A percentile compares a stretch with the other conserved stretches of the same genome.
These are phyloP conservation scores for Anolis sagrei DNA, from an alignment of 2,113 vertebrate species.

Conservation along the genomic window DNA sequence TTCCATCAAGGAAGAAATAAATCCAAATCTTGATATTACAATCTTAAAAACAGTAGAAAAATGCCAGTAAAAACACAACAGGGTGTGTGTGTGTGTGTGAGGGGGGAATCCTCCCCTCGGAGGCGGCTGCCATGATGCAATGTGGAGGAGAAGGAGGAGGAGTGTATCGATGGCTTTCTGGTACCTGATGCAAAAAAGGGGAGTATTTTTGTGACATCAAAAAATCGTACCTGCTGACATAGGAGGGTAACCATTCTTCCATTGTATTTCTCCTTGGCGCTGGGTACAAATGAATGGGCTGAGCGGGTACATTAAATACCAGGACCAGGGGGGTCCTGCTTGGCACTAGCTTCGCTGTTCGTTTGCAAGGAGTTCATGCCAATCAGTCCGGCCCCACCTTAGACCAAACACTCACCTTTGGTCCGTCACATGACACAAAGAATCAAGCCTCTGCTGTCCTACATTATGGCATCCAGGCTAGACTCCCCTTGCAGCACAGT, in stretches of 20 bases:
- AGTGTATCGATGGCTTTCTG: slow-evolving; percentile 35
- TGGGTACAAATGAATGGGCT: too few species aligned
- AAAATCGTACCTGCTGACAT: slow-evolving; percentile 78
- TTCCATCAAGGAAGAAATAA: slow-evolving; percentile 79
- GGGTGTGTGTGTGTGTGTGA: slow-evolving; percentile 17
- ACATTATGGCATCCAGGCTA: too few species aligned
- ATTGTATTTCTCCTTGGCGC: slow-evolving; percentile 14
- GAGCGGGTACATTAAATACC: slow-evolving; percentile 65
- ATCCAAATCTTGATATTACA: slow-evolving; percentile 80
- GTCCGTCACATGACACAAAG: not conserved
- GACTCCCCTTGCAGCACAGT: not conserved
- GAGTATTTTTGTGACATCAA: slow-evolving; percentile 31
- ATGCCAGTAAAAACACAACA: slow-evolving; percentile 79
- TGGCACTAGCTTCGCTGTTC: not conserved
- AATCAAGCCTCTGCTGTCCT: not conserved
- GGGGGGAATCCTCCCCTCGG: too few species aligned
- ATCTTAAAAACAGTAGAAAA: slow-evolving; percentile 86
- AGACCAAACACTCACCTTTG: not conserved
- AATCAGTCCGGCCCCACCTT: not conserved
- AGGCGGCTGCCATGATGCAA: slow-evolving; percentile 57
- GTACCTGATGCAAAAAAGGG: slow-evolving; percentile 49
- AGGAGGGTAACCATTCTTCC: slow-evolving; percentile 29
- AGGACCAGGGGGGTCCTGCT: not conserved
- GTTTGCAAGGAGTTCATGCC: not conserved
- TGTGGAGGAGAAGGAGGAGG: not conserved